Evolutionary conservation across 30 jellyfish, hydroid and myxozoan species (phyloP).

Genomic region (Pelagia noctiluca): DNA sequence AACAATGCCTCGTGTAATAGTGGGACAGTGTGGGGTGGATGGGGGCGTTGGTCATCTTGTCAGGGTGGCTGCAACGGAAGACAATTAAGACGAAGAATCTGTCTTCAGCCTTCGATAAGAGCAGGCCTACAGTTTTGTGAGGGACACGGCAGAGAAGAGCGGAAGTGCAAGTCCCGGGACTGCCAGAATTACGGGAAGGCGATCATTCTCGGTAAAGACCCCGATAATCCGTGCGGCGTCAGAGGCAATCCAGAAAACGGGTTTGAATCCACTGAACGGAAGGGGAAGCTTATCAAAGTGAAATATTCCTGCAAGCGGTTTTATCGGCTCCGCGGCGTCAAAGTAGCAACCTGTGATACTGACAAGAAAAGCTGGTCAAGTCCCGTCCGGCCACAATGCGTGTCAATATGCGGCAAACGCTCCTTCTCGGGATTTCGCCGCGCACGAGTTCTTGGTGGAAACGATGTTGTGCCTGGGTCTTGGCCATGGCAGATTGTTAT

Average conservation of each 20-base stretch:
- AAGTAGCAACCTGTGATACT: slow-evolving; percentile 65
- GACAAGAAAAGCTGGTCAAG: slow-evolving; percentile 83
- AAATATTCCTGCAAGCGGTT: slow-evolving; percentile 76
- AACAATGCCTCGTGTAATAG: slow-evolving; percentile 72
- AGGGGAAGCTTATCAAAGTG: slow-evolving; percentile 70
- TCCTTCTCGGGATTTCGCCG: slow-evolving; percentile 60
- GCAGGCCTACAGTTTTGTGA: slow-evolving; percentile 76
- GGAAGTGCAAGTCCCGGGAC: slow-evolving; percentile 46
- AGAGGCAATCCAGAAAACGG: slow-evolving; percentile 88
- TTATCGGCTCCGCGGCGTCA: slow-evolving; percentile 82
- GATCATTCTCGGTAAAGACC: slow-evolving; percentile 25
- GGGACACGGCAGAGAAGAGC: slow-evolving; percentile 74
- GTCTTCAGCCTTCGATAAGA: slow-evolving; percentile 67
- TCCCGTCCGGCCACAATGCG: slow-evolving; percentile 83
- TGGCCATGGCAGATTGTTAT: slow-evolving; percentile 99
- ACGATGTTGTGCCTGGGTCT: slow-evolving; percentile 69
- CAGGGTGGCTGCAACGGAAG: slow-evolving; percentile 80
- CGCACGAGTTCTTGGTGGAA: slow-evolving; percentile 93
- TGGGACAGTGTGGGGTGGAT: slow-evolving; percentile 86
- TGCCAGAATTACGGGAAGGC: slow-evolving; percentile 72
- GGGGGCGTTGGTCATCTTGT: slow-evolving; percentile 93
- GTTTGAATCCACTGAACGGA: slow-evolving; percentile 51
- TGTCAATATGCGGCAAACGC: slow-evolving; percentile 89
- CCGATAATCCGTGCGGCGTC: slow-evolving; percentile 65
- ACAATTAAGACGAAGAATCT: slow-evolving; percentile 74